These are phyloP conservation scores for Rhinella marina DNA, from an alignment of 2,797 vertebrate genomes.

Conservation along the genomic window DNA sequence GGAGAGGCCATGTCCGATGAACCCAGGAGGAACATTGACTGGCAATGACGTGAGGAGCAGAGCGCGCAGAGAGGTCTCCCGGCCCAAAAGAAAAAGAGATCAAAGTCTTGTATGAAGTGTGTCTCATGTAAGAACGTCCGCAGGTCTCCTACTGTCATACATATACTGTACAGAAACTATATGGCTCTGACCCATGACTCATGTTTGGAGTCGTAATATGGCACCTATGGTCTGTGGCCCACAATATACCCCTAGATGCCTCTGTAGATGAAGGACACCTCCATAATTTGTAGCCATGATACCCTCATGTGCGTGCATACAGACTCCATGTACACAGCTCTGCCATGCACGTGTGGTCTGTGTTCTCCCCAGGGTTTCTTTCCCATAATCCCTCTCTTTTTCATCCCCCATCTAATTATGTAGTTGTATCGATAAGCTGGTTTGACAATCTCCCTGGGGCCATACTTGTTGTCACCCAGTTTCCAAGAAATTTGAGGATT, in stretches of 20 bases:
- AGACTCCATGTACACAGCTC: too few relatives aligned
- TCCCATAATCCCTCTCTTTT: too few relatives aligned
- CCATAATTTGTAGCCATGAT: too few relatives aligned
- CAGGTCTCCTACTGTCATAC: background rate
- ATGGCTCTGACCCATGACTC: background rate
- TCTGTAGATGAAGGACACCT: background rate
- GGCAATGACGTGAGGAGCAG: slow-evolving; percentile 72
- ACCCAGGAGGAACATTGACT: slow-evolving; percentile 66
- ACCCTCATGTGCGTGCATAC: too few relatives aligned
- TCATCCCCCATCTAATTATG: too few relatives aligned
- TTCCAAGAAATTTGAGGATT: background rate
- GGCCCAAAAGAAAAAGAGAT: slow-evolving; percentile 49
- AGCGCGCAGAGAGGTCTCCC: slow-evolving; percentile 67
- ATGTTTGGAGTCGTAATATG: background rate
- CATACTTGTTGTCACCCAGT: background rate
- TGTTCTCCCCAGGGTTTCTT: too few relatives aligned
- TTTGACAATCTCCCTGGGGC: background rate
- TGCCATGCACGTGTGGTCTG: too few relatives aligned
- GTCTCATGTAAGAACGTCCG: slow-evolving; percentile 65
- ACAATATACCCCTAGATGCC: background rate
- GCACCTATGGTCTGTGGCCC: background rate
- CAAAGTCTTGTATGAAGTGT: slow-evolving; percentile 67
- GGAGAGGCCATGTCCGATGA: slow-evolving; percentile 47
- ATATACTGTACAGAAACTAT: background rate
- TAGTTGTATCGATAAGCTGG: too few relatives aligned